A percentile compares a stretch with the other conserved stretches of the same genome.
These are phyloP conservation scores for Kryptolebias ocellatus DNA, from an alignment of 2,797 vertebrate species.

Conservation along the genomic window DNA sequence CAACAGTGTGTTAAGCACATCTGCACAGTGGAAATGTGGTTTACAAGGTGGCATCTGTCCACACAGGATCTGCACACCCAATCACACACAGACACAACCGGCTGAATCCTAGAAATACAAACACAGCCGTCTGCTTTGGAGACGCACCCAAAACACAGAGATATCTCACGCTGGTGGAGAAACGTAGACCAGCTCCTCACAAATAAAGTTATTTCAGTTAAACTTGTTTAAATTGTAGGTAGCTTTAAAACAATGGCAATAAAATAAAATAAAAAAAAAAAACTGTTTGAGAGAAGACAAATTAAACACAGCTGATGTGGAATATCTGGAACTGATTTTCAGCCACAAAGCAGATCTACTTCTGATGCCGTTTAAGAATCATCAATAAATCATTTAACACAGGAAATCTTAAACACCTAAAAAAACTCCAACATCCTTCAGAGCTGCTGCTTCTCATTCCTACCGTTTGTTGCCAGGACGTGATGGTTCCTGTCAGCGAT, in stretches of 20 bases:
- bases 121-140: constrained; percentile 25
- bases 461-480: constrained; percentile 78
- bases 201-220: constrained; percentile 6
- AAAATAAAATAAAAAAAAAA: too few species aligned
- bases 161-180: constrained; percentile 22
- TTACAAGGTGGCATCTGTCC: constrained; percentile 31
- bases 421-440: not conserved
- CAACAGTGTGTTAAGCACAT: not conserved
- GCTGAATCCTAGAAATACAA: constrained; percentile 5
- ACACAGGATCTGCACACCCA: constrained; percentile 37
- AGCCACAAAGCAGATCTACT: not conserved
- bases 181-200: not conserved
- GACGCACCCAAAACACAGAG: constrained; percentile 36
- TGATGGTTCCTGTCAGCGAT: constrained; percentile 67
- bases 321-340: not conserved
- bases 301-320: not conserved
- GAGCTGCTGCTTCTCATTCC: constrained; percentile 28
- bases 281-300: not conserved
- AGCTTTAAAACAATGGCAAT: too few species aligned
- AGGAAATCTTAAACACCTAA: too few species aligned
- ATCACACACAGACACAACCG: constrained; percentile 8
- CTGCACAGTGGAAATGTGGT: constrained; percentile 12
- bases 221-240: not conserved
- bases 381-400: too few species aligned
- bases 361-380: not conserved